Evolutionary conservation across 2,797 vertebrate genomes (phyloP).

Genomic region (Lepus townsendii): DNA sequence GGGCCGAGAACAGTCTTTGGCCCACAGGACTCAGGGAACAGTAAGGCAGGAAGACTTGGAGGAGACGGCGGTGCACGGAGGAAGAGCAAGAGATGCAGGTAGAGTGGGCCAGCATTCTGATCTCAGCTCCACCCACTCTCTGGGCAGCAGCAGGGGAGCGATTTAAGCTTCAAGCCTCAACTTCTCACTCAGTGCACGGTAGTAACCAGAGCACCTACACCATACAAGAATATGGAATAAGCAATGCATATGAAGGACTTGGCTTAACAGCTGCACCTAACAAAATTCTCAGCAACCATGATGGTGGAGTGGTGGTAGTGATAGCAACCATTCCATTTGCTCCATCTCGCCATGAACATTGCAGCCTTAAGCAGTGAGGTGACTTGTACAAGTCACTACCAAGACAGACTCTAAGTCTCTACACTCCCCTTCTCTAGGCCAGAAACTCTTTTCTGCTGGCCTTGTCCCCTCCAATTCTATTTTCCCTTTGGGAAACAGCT

Average conservation of each 20-base stretch:
- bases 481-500: conserved; percentile 85
- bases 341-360: not conserved
- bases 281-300: not conserved
- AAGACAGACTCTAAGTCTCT: not conserved
- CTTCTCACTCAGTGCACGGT: not conserved
- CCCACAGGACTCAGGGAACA: not conserved
- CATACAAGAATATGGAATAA: not conserved
- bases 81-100: too few relatives aligned
- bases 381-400: not conserved
- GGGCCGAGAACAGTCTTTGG: not conserved
- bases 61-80: accelerated
- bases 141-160: not conserved
- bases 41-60: not conserved
- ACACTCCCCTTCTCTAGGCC: not conserved
- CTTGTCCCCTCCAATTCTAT: conserved; percentile 51
- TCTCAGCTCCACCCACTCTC: not conserved
- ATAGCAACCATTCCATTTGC: not conserved
- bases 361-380: not conserved
- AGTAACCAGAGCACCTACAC: not conserved
- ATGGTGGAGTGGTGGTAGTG: too few relatives aligned
- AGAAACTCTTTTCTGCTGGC: not conserved
- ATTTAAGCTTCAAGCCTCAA: not conserved
- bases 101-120: not conserved
- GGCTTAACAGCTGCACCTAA: not conserved
- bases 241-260: not conserved